These are phyloP conservation scores for Papilio dardanus DNA, from an alignment of 1,140 invertebrate genomes.

Conservation along the genomic window DNA sequence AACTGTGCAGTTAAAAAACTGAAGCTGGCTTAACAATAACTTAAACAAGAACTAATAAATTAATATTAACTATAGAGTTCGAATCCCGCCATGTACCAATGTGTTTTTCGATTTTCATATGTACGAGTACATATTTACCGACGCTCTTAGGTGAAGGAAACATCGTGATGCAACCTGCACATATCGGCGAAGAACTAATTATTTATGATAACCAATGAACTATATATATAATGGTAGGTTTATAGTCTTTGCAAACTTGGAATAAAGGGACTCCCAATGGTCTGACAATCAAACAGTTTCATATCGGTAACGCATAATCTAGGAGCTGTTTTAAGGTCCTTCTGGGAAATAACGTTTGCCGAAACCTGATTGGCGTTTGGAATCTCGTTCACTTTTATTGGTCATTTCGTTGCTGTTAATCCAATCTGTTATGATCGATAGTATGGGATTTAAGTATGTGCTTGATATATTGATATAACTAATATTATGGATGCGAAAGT, in stretches of 20 bases:
- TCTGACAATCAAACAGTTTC: slow-evolving; percentile 26
- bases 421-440: slow-evolving; percentile 1
- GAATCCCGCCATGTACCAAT: too few relatives aligned
- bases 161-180: too few relatives aligned
- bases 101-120: too few relatives aligned
- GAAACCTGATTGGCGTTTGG: slow-evolving; percentile 23
- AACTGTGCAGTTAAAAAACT: too few relatives aligned
- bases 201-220: background rate
- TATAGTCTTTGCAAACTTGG: slow-evolving; percentile 21
- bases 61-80: too few relatives aligned
- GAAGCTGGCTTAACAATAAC: background rate
- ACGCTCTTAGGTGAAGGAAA: too few relatives aligned
- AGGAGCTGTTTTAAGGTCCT: slow-evolving; percentile 35
- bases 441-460: background rate
- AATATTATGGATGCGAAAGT: too few relatives aligned
- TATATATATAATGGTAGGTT: slow-evolving; percentile 15
- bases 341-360: slow-evolving; percentile 24
- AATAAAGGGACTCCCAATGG: slow-evolving; percentile 30
- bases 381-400: slow-evolving; percentile 24
- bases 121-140: too few relatives aligned
- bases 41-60: background rate
- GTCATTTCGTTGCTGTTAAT: slow-evolving; percentile 13
- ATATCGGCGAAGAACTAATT: too few relatives aligned
- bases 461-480: too few relatives aligned
- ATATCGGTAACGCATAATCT: slow-evolving; percentile 37